Evolutionary conservation across 2,113 vertebrate genomes (phyloP), one percentile per base, ranked within the genome.

Genomic region (Lepisosteus osseus): DNA sequence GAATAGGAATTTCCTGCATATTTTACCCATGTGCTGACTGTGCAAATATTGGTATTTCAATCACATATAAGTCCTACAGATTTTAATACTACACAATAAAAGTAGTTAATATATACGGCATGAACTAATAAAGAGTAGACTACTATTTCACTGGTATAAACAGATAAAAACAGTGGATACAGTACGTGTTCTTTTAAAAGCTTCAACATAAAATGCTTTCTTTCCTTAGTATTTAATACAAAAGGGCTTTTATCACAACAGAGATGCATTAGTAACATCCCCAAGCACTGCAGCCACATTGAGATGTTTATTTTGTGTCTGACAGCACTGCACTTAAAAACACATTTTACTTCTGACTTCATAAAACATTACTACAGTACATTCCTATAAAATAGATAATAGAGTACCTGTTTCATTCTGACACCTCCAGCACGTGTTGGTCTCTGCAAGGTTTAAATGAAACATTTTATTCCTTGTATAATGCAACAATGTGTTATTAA

Each of bases 391-490:
- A 62, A 76, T 74, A 41, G 43, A 62, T 66, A 17, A 51, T 51
- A 65, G 74, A 86, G 83, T 92, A 92, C 91, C 90, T 85, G 91
- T 88, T 91, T 92, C 90, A 87, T 88, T 92, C 71, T 92, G 89
- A 91, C 91, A 92, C 87, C 90, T 90, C 89, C 91, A 91, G 91
- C 90, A 92, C 80, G 86, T 90, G 86, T 90, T 92, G 86, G 86
- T 84, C 74, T 92, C 91, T 92, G 89, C 70, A 85, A 84, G 82
- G 85, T 85, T 87, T 79, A 83, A 80, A 88, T 79, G 73, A 85
- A 85, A 86, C 75, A 87, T 84, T 86, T 85, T 51, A 86, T 54
- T 73, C 69, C 76, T 78, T 80, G 68, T 54, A 77, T 44, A 74
- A 83, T 71, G 71, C 47, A 69, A 86, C 76, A 61, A 29, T 61